Evolutionary conservation across 2,113 vertebrate genomes (phyloP).

Genomic region (Eleginops maclovinus): DNA sequence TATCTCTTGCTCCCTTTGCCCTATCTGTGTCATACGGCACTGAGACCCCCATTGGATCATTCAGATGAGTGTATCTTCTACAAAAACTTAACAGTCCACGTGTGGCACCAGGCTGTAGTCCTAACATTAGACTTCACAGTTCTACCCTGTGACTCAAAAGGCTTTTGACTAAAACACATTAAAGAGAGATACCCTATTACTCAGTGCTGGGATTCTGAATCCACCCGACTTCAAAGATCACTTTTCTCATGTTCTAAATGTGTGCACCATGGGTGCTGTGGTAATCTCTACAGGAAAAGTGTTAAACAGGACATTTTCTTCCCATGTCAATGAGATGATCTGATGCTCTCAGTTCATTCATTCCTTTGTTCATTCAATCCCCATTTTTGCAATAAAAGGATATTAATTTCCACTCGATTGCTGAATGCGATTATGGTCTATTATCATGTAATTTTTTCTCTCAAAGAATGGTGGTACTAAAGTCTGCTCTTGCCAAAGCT

Average conservation of each 20-base stretch:
- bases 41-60: constrained; percentile 1
- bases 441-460: constrained; percentile 34
- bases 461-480: constrained; percentile 26
- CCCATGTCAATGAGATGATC: constrained; percentile 50
- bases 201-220: constrained; percentile 38
- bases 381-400: constrained; percentile 52
- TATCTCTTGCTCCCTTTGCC: not conserved
- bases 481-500: constrained; percentile 41
- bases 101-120: constrained; percentile 57
- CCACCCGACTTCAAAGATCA: constrained; percentile 37
- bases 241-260: constrained; percentile 35
- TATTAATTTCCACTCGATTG: constrained; percentile 51
- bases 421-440: constrained; percentile 41
- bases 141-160: constrained; percentile 57
- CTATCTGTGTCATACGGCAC: constrained; percentile 17
- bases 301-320: constrained; percentile 56
- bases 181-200: constrained; percentile 46
- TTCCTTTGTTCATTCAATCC: constrained; percentile 55
- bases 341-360: constrained; percentile 52
- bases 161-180: constrained; percentile 49
- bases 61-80: constrained; percentile 45
- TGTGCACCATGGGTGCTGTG: constrained; percentile 4
- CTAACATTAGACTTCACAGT: constrained; percentile 56
- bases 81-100: constrained; percentile 62
- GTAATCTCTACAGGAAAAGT: constrained; percentile 42